phyloP scores from a whole-genome alignment of 2,888 invertebrate genomes.

The Monoplex corrugatus region DNA sequence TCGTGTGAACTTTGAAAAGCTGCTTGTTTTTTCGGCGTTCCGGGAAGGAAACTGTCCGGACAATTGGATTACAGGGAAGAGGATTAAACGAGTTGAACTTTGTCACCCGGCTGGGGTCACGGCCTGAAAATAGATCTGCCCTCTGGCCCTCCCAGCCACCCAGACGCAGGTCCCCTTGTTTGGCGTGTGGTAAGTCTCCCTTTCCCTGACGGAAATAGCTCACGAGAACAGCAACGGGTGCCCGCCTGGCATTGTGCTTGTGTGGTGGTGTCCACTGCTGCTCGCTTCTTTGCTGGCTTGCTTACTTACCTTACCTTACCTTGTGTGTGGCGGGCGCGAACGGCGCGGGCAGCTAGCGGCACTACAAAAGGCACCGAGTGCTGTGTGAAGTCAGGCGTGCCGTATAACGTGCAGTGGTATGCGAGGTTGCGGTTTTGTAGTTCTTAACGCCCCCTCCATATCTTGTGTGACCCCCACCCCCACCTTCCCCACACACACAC shows the following conservation, averaged over 20 bases:
- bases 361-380: not conserved
- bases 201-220: conserved; percentile 20
- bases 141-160: not conserved
- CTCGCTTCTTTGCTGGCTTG: too few relatives aligned
- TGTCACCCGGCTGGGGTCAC: not conserved
- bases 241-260: too few relatives aligned
- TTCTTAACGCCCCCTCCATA: too few relatives aligned
- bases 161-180: not conserved
- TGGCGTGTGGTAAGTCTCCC: not conserved
- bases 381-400: not conserved
- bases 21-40: conserved; percentile 8
- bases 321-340: too few relatives aligned
- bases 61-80: conserved; percentile 26
- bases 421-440: not conserved
- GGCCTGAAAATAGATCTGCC: not conserved
- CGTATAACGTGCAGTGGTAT: not conserved
- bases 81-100: conserved; percentile 15
- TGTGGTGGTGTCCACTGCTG: too few relatives aligned
- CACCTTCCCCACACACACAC: conserved; percentile 5
- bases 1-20: not conserved
- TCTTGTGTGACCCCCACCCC: too few relatives aligned
- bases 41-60: not conserved
- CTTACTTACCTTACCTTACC: too few relatives aligned
- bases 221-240: conserved; percentile 8
- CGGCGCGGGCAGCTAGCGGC: too few relatives aligned